Evolutionary conservation across 2,888 invertebrate genomes (phyloP).

Genomic region (Drymonia ruficornis): DNA sequence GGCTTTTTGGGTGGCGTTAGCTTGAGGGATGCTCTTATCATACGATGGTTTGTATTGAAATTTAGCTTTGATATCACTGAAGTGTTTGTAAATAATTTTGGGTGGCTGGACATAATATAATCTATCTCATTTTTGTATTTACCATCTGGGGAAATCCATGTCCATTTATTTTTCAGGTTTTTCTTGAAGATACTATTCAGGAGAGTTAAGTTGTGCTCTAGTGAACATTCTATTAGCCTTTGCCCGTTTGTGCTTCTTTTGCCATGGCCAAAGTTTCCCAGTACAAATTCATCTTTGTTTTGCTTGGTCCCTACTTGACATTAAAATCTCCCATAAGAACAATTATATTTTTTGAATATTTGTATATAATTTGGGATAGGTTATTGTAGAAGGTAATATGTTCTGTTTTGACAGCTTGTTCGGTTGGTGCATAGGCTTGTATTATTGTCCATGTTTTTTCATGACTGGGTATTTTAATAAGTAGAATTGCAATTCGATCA

Average conservation of each 20-base stretch:
- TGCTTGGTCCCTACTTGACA: background rate
- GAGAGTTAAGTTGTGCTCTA: conserved; percentile 2
- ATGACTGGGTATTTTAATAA: conserved; percentile 4
- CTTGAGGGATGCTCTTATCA: background rate
- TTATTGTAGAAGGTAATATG: conserved; percentile 2
- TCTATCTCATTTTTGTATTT: conserved; percentile 1
- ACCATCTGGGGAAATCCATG: background rate
- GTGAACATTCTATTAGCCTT: background rate
- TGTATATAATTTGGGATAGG: conserved; percentile 3
- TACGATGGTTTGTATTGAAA: conserved; percentile 4
- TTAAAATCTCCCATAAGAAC: conserved; percentile 2
- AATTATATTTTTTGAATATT: conserved; percentile 6
- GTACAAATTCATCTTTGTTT: background rate
- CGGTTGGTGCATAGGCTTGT: conserved; percentile 7
- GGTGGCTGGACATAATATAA: background rate
- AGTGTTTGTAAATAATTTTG: background rate
- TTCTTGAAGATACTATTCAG: background rate
- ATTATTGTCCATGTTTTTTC: conserved; percentile 9
- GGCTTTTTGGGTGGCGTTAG: background rate
- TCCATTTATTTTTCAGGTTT: conserved; percentile 1
- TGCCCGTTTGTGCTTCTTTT: conserved; percentile 1
- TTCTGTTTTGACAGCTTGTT: conserved; percentile 4
- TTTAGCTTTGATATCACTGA: background rate
- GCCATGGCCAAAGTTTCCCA: conserved; percentile 1
- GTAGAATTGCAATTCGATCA: conserved; percentile 3